Base-by-base conservation (phyloP, 2,797 vertebrate species). In the Neomorphus geoffroyi region DNA sequence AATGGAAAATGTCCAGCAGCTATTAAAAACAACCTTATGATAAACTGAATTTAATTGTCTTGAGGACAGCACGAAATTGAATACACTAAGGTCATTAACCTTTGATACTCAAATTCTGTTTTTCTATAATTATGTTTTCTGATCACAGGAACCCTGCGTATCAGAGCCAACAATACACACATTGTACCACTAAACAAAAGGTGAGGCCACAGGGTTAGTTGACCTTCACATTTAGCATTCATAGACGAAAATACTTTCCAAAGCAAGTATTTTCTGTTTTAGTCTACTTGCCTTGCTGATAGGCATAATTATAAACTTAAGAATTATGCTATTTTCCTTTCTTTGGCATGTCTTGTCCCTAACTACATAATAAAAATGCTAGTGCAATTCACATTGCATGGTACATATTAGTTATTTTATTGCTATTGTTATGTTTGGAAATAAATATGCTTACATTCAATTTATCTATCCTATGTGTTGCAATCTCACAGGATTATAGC, bases 11-110 rank as follows among this genome's bases (percentile, higher is more conserved):
- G 13, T 78, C 78, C 75, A 92, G 60, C 60, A 80, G 60, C 57
- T 75, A 77, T 66, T 88, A 82, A 94, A 93, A 90, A 58, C 32
- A 93, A 56, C 53, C 53, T 77, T 85, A 75, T 70, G 73, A 82
- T 13, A 88, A 93, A 86, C 26, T 67, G 53, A 75, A 17, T 77
- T 58, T 84, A 80, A 94, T 93, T 92, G 71, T 90, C 70, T 39
- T 85, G 54, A n/a, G 80, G 41, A 61, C 57, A 85, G 83, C 71
- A 85, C 61, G 78, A 87, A 93, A 90, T 64, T 77, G 53, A 95
- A 95, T 89, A 93, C 90, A 85, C 33, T 70, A 33, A 86, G 70
- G 78, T 80, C 67, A 93, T 91, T 94, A 96, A 85, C 80, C 83
- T 92, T 70, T 64, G 87, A 50, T 64, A 82, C 13, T 32, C 39